phyloP scores from a whole-genome alignment of 2,797 vertebrate species.

The Enteromius paludinosus region DNA sequence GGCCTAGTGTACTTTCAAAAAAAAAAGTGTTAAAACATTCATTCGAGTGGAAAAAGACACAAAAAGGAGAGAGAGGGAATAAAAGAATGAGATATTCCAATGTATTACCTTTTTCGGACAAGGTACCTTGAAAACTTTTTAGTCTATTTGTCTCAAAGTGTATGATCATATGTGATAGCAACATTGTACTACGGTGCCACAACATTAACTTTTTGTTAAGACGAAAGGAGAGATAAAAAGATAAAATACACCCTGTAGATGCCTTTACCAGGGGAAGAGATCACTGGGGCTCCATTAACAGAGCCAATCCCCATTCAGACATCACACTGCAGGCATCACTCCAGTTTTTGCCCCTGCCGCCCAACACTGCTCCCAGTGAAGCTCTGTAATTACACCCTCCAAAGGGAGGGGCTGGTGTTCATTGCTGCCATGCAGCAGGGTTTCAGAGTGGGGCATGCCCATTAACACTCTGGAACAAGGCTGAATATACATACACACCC shows the following conservation, averaged over 20 bases:
- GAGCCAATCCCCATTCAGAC: conserved; percentile 33
- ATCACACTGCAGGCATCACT: conserved; percentile 14
- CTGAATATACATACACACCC: conserved; percentile 62
- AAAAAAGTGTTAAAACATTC: conserved; percentile 36
- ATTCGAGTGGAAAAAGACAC: neutral
- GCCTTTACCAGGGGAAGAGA: conserved; percentile 30
- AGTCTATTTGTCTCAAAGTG: neutral
- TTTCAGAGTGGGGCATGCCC: conserved; percentile 57
- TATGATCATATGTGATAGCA: neutral
- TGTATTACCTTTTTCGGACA: neutral
- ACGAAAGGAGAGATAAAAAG: conserved; percentile 16
- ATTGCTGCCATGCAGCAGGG: conserved; percentile 40
- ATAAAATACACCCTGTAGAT: neutral
- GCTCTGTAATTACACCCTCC: conserved; percentile 69
- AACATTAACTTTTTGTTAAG: conserved; percentile 5
- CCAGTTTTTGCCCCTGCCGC: conserved; percentile 25
- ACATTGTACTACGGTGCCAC: neutral
- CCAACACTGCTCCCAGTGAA: conserved; percentile 34
- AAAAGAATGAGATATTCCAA: conserved; percentile 7
- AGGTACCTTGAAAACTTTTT: neutral
- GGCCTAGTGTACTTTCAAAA: conserved; percentile 51
- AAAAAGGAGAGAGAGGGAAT: conserved; percentile 5
- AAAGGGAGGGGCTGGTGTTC: conserved; percentile 52
- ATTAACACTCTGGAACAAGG: conserved; percentile 59
- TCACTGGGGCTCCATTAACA: neutral